phyloP scores from a whole-genome alignment of 2,113 vertebrate genomes.

The Vidua macroura region DNA sequence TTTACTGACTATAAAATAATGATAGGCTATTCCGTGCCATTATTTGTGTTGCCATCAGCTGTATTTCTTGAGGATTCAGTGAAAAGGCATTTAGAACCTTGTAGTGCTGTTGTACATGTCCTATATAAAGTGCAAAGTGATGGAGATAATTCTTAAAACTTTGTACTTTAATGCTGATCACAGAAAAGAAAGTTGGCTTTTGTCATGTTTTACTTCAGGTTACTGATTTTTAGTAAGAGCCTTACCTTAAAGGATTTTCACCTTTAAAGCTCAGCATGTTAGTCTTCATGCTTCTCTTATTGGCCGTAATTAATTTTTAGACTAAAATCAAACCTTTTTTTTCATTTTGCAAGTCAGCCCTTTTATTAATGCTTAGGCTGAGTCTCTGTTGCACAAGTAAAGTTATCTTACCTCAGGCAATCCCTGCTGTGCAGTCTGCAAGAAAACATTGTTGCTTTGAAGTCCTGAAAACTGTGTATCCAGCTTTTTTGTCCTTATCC shows the following conservation, averaged over 20 bases:
- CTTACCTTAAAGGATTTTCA: not conserved
- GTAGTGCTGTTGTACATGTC: not conserved
- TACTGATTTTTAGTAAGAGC: not conserved
- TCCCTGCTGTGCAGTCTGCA: constrained; percentile 12
- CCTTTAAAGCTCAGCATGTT: not conserved
- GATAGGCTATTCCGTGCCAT: not conserved
- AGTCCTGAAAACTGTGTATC: constrained; percentile 26
- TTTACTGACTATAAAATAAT: not conserved
- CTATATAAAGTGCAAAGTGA: not conserved
- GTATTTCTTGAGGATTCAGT: not conserved
- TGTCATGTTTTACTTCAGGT: not conserved
- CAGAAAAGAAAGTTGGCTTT: not conserved
- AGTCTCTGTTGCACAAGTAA: not conserved
- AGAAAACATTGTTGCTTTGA: constrained; percentile 29
- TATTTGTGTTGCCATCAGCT: not conserved
- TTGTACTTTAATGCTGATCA: not conserved
- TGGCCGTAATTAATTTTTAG: not conserved
- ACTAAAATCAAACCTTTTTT: not conserved
- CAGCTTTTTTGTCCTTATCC: constrained; percentile 9
- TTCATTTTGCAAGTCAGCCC: not conserved
- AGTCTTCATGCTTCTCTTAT: not conserved
- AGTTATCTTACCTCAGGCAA: constrained; percentile 19
- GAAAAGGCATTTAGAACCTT: not conserved
- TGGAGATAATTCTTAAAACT: not conserved
- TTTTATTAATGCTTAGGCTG: not conserved